Conservation (phyloP, 2,888 invertebrate genomes). For the Latrodectus hesperus region DNA sequence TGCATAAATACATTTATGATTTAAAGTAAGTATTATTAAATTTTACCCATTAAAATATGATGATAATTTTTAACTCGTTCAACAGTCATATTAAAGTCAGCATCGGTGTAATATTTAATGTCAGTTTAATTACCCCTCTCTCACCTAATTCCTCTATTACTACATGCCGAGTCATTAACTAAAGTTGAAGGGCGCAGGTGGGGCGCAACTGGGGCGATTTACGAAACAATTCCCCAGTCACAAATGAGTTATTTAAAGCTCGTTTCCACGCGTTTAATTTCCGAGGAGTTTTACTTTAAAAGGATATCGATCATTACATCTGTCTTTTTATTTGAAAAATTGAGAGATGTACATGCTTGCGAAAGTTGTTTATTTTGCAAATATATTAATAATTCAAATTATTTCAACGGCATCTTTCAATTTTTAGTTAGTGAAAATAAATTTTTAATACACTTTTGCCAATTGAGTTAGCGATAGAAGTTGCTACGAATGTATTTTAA, state of each 20-base stretch:
- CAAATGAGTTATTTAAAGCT: not conserved
- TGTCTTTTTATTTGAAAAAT: not conserved
- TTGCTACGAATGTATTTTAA: too few species aligned
- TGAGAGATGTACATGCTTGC: not conserved
- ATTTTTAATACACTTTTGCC: too few species aligned
- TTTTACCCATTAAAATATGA: too few species aligned
- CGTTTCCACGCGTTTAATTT: not conserved
- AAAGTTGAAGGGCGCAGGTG: slow-evolving; percentile 27
- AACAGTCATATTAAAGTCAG: too few species aligned
- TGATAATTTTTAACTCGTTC: too few species aligned
- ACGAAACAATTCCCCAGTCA: not conserved
- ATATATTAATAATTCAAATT: too few species aligned
- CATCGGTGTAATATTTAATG: too few species aligned
- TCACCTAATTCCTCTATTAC: too few species aligned
- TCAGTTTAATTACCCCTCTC: too few species aligned
- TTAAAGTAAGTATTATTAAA: too few species aligned
- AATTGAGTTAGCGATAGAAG: too few species aligned
- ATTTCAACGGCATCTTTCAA: not conserved
- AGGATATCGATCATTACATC: not conserved
- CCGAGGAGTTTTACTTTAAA: not conserved
- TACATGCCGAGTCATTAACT: slow-evolving; percentile 22
- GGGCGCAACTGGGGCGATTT: slow-evolving; percentile 5
- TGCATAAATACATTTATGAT: too few species aligned
- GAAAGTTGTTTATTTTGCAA: not conserved
- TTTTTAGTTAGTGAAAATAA: not conserved